phyloP scores from a whole-genome alignment of 2,113 vertebrate species.

The Scytalopus superciliaris region DNA sequence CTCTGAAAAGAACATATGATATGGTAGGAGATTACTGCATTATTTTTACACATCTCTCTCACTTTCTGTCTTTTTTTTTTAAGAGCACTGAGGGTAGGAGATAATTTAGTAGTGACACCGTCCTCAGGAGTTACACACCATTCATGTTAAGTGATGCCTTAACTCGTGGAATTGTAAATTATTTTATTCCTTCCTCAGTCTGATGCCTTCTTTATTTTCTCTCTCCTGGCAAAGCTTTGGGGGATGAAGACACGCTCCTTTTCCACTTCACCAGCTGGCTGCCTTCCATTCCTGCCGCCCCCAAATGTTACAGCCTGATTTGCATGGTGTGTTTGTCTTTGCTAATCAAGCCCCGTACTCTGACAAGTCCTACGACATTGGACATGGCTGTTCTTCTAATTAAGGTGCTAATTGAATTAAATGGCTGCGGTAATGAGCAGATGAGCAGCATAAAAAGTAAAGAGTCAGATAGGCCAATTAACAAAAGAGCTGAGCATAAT shows the following conservation, averaged over 20 bases:
- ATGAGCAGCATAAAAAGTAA: conserved; percentile 96
- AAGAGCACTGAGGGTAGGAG: conserved; percentile 3
- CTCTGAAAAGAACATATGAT: neutral
- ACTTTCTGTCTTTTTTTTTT: neutral
- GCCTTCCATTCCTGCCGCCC: conserved; percentile 75
- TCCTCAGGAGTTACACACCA: conserved; percentile 52
- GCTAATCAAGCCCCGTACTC: conserved; percentile 86
- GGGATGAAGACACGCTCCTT: conserved; percentile 69
- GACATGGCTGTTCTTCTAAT: conserved; percentile 94
- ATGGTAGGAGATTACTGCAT: neutral
- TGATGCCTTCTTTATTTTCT: conserved; percentile 69
- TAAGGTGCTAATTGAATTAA: conserved; percentile 99
- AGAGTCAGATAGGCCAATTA: conserved; percentile 99
- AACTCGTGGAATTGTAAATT: conserved; percentile 64
- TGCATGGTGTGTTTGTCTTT: conserved; percentile 90
- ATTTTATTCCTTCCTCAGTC: conserved; percentile 57
- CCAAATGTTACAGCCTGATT: conserved; percentile 78
- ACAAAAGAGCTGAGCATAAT: conserved; percentile 96
- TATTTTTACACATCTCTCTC: conserved; percentile 8
- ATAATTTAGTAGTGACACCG: conserved; percentile 28
- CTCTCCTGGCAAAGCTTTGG: conserved; percentile 59
- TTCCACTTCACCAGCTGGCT: conserved; percentile 75
- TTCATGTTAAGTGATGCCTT: conserved; percentile 65
- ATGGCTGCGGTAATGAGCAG: conserved; percentile 96
- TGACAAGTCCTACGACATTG: conserved; percentile 87